Base-by-base conservation (phyloP, 2,888 invertebrate genomes). In the Zelleria hepariella region DNA sequence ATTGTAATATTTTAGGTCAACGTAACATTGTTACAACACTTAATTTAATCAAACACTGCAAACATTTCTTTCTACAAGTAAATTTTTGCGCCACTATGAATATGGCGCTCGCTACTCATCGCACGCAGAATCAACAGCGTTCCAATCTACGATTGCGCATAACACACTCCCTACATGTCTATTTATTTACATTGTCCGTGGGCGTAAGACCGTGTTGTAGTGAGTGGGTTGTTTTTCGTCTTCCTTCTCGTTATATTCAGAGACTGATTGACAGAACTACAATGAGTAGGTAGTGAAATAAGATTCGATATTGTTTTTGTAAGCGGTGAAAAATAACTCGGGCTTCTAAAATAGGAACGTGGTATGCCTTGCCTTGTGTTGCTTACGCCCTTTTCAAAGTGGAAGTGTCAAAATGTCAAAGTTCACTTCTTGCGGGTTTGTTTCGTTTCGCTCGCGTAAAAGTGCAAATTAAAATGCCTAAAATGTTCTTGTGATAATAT, bases 391-490 rank as follows among this genome's bases (percentile, higher is more conserved):
- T 83, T 81, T 71, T 77, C 73, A 71, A 70, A 72, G 72, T 73
- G 76, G 62, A 65, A 64, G 63, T 63, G 65, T 62, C 69, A 74
- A 82, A 86, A 86, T 87, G 86, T 86, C 86, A 87, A 86, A 87
- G 87, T 87, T 86, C 86, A 85, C 69, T 68, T n/a, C n/a, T n/a
- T 65, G 71, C 66, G 62, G 64, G 61, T 60, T 61, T 62, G 62
- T 63, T 42, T 10, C 32, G 32, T 15, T 42, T 42, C 15, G 15
- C 15, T 62, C 63, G 64, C 8, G 53, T 10, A 53, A 24, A 18
- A 20, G 27, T 20, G 10, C n/a, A 55, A 32, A 24, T 18, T 32
- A 55, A 55, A 54, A 42, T 18, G 21, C 10, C 4, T 23, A 53
- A 53, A 24, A 23, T 24, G 15, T 8, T 3, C 53, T 53, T 3